Evolutionary conservation across 2,113 vertebrate species (phyloP), one percentile per base, ranked within the genome.

Genomic region (Narcine bancroftii): DNA sequence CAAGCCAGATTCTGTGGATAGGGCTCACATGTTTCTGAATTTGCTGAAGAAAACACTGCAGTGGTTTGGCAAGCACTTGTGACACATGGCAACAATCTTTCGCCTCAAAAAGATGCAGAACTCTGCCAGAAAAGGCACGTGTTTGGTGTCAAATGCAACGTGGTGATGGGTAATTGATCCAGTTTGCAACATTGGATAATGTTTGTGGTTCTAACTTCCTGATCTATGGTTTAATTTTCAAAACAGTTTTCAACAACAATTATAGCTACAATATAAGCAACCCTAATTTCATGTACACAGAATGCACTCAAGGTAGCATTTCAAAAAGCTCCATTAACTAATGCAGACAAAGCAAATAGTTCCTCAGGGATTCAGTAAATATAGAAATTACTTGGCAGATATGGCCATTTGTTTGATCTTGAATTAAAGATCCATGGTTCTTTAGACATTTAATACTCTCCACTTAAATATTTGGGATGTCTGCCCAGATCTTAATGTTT

Each of bases 11-110:
- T 33, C 63, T 91, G 89, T 33, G 39, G 63, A 71, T 47, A 36
- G 66, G 13, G 63, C 36, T n/a, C 50, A 56, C 53, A 47, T 63
- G 65, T 71, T 24, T 91, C 26, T 69, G 21, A 69, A 47, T 91
- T 69, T 91, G 65, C 65, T 69, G 89, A 91, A 47, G 63, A 21
- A 91, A 39, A 91, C 66, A 63, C 89, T 91, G 26, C 89, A 69
- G 89, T 91, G 89, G 65, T 91, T 91, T 69, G 63, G 63, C 89
- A 91, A 11, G 42, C 65, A 33, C 65, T 69, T 69, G 24, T 21
- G 66, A 69, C 89, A 91, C 89, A 91, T 91, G 89, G 89, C 89
- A 91, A 91, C 89, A 91, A 91, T 69, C 89, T 91, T 24, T 17
- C 29, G 47, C 65, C 36, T 47, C 63, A 69, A 69, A 42, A 42